phyloP scores from a whole-genome alignment of 2,113 vertebrate species.

The Coptodon rendalli region DNA sequence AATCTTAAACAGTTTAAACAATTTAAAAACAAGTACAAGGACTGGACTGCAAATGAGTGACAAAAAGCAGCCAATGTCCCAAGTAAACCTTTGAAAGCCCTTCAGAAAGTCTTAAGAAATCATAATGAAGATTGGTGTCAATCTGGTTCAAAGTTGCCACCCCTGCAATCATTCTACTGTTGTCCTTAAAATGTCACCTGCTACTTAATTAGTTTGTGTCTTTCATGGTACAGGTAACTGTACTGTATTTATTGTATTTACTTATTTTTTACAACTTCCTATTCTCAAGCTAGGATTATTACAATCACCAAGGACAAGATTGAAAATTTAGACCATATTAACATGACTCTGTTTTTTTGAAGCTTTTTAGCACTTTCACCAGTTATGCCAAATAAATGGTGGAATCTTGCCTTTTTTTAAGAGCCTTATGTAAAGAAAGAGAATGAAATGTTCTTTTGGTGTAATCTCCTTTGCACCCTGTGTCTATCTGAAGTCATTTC shows the following conservation, averaged over 20 bases:
- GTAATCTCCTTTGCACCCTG: background rate
- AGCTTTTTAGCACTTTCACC: background rate
- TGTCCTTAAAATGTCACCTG: background rate
- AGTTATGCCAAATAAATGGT: background rate
- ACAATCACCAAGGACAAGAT: constrained; percentile 1
- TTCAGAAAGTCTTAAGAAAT: background rate
- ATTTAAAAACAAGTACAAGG: background rate
- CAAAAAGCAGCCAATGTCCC: background rate
- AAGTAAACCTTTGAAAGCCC: background rate
- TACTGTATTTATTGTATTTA: background rate
- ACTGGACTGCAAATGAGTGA: background rate
- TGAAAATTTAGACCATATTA: constrained; percentile 4
- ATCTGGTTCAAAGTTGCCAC: background rate
- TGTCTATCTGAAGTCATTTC: background rate
- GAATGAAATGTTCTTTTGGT: background rate
- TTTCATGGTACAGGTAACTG: background rate
- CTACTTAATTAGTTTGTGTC: background rate
- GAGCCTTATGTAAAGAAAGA: background rate
- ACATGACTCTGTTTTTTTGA: background rate
- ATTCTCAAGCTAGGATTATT: background rate
- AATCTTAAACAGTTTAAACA: background rate
- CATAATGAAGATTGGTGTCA: background rate
- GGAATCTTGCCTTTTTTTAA: background rate
- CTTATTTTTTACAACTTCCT: background rate
- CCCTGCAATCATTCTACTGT: background rate